These are phyloP conservation scores for Apolygus lucorum DNA, from an alignment of 1,140 invertebrate species.

Conservation along the genomic window DNA sequence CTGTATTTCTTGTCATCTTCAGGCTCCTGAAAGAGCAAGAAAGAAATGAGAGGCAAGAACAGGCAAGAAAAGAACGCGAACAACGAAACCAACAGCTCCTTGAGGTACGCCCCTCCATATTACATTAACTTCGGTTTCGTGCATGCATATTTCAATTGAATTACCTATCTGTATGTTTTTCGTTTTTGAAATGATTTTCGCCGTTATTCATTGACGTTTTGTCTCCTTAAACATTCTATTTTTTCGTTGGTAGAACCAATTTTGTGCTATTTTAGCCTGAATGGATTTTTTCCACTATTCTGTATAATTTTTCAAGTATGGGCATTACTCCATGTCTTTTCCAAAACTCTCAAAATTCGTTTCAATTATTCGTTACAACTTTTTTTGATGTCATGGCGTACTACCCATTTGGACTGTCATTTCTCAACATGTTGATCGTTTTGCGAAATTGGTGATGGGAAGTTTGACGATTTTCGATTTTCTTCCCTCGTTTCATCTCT, in stretches of 20 bases:
- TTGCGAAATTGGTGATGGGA: too few species aligned
- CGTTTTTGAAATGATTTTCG: not conserved
- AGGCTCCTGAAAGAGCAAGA: conserved; percentile 67
- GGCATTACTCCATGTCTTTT: too few species aligned
- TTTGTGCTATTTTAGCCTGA: too few species aligned
- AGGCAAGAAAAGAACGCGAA: conserved; percentile 63
- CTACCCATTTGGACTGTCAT: too few species aligned
- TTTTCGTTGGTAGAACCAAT: too few species aligned
- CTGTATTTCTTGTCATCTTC: conserved; percentile 30
- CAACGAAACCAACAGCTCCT: conserved; percentile 54
- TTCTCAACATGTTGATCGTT: too few species aligned
- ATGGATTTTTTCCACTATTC: not conserved
- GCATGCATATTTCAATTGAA: not conserved
- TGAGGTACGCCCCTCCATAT: conserved; percentile 43
- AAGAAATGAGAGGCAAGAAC: conserved; percentile 65
- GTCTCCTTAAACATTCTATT: not conserved
- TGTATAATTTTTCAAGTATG: too few species aligned
- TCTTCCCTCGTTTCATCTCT: too few species aligned
- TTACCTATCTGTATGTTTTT: not conserved
- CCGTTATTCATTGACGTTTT: not conserved
- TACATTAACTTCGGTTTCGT: not conserved
- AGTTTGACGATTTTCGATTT: too few species aligned
- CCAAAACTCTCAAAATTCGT: too few species aligned
- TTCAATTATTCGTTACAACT: too few species aligned
- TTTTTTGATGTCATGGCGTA: too few species aligned